phyloP scores from a whole-genome alignment of 2,797 vertebrate species.

The Lagorchestes hirsutus region DNA sequence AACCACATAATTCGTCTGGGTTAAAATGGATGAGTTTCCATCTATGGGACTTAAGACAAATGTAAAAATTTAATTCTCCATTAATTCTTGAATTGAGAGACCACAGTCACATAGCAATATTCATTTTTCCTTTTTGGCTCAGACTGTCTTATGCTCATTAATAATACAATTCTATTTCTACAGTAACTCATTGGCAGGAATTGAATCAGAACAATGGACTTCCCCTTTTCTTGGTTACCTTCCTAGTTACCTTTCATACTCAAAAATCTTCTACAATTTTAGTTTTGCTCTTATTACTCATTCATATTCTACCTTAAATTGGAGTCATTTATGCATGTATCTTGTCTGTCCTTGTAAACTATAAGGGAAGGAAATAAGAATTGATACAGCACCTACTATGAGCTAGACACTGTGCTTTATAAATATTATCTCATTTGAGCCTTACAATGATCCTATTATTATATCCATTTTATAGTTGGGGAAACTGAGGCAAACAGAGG shows the following conservation, averaged over 20 bases:
- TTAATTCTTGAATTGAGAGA: slow-evolving; percentile 54
- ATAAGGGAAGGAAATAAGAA: background rate
- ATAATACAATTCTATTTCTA: slow-evolving; percentile 36
- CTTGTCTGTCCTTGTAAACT: background rate
- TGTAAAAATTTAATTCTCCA: slow-evolving; percentile 56
- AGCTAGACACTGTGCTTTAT: background rate
- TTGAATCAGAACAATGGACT: slow-evolving; percentile 43
- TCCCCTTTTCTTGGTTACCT: background rate
- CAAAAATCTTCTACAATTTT: background rate
- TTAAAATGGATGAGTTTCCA: slow-evolving; percentile 35
- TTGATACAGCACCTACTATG: background rate
- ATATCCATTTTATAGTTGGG: background rate
- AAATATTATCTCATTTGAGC: background rate
- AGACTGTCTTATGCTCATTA: slow-evolving; percentile 40
- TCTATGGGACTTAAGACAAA: slow-evolving; percentile 35
- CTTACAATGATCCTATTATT: background rate
- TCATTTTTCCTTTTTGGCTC: slow-evolving; percentile 36
- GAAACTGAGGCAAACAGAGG: background rate
- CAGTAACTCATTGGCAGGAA: slow-evolving; percentile 38
- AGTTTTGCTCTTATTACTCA: background rate
- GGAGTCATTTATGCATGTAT: background rate
- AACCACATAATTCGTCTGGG: slow-evolving; percentile 41
- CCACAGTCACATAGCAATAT: slow-evolving; percentile 36
- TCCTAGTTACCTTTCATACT: background rate
- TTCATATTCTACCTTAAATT: background rate